Evolutionary conservation across 2,888 invertebrate species (phyloP), one percentile per base, ranked within the genome.

Genomic region (Apamea anceps): DNA sequence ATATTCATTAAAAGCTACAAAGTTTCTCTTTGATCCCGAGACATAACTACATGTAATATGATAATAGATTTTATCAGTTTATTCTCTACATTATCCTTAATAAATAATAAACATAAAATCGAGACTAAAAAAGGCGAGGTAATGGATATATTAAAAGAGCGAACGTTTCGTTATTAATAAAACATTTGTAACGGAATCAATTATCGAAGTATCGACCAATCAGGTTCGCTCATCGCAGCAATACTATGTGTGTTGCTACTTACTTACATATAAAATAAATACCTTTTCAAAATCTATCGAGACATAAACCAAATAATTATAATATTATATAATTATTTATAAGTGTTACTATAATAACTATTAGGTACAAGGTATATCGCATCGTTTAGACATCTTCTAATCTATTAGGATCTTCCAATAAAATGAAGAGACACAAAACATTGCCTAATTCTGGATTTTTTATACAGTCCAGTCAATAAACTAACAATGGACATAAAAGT

Each of bases 1-100:
- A 80, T 87, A 87, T 85, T 87, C 85, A 87, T 87, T 84, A 87
- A 78, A 79, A 67, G 63, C 62, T 65, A 72, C 72, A 75, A 83
- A 81, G 75, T 87, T 85, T 78, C 18, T 77, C 60, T 79, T 67
- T 79, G 81, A 81, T 81, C 70, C 60, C 67, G 37, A 54, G 65
- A 68, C 65, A 60, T 76, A 79, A 73, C 74, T 74, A 12, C 48
- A 77, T 67, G 48, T 72, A 48, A 79, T 68, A 78, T 72, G 75
- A 75, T 83, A 84, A 85, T 57, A 78, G 72, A 74, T 77, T 72
- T 60, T 63, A 74, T 87, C 81, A 66, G 74, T 67, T 54, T 1
- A 82, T 63, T 79, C 70, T 68, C 63, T 32, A 48, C 25, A 63
- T 80, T 65, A 76, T 54, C 51, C 67, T 75, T 48, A 81, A 81